phyloP scores from a whole-genome alignment of 2,113 vertebrate genomes.

The Sander lucioperca region DNA sequence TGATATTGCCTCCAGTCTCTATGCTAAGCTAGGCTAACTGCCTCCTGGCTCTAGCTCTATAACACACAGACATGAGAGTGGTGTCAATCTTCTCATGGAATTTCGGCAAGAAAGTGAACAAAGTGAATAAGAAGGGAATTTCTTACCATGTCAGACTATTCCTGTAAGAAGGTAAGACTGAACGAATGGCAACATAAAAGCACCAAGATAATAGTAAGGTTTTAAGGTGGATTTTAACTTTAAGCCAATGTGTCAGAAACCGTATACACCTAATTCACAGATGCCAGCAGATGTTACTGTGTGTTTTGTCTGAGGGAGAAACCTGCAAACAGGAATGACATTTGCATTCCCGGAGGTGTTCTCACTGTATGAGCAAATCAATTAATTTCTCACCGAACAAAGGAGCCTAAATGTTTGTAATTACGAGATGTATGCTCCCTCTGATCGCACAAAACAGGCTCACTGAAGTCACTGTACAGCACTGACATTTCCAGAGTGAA shows the following conservation, averaged over 20 bases:
- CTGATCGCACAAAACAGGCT: slow-evolving; percentile 19
- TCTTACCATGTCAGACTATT: neutral
- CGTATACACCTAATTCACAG: neutral
- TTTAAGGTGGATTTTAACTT: slow-evolving; percentile 1
- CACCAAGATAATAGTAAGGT: neutral
- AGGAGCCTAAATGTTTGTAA: slow-evolving; percentile 50
- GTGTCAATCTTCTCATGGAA: neutral
- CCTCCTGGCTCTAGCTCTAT: neutral
- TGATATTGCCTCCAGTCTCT: neutral
- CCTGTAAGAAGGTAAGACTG: neutral
- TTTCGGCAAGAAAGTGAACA: neutral
- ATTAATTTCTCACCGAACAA: slow-evolving; percentile 55
- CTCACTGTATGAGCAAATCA: slow-evolving; percentile 53
- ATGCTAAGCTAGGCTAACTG: neutral
- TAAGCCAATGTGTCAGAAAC: neutral
- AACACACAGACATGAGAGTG: neutral
- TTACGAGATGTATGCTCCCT: slow-evolving; percentile 58
- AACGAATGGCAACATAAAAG: neutral
- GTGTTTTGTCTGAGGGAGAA: slow-evolving; percentile 23
- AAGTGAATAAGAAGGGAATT: no score
- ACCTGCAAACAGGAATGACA: slow-evolving; percentile 41
- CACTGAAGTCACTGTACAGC: slow-evolving; percentile 24
- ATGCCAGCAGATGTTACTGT: slow-evolving; percentile 28
- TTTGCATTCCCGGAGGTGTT: slow-evolving; percentile 44
- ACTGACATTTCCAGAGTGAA: slow-evolving; percentile 49